Percentiles rank a stretch among this genome's conserved stretches.
Evolutionary conservation across 2,113 vertebrate genomes (phyloP).

Genomic region (Nansenia antarctica): DNA sequence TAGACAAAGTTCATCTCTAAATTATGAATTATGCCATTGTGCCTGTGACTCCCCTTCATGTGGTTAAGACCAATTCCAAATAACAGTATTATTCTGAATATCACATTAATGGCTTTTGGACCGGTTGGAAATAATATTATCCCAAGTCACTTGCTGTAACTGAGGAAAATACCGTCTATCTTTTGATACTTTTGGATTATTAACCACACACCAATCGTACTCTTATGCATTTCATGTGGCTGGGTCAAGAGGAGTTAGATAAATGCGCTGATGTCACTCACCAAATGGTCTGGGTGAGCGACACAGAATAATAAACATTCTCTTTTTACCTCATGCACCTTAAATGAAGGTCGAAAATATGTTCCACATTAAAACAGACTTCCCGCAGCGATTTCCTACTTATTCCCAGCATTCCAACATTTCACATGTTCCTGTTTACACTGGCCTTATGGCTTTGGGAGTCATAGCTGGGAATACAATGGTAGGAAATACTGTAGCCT

Average conservation of each 20-base stretch:
- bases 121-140: conserved; percentile 40
- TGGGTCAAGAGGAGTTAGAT: conserved; percentile 46
- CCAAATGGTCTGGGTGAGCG: background rate
- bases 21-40: conserved; percentile 7
- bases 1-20: background rate
- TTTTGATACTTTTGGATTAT: conserved; percentile 23
- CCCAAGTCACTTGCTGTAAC: conserved; percentile 1
- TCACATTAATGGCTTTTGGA: conserved; percentile 13
- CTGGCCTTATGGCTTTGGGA: conserved; percentile 38
- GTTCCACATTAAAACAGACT: conserved; percentile 53
- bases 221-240: conserved; percentile 25
- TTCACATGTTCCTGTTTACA: conserved; percentile 42
- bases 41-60: background rate
- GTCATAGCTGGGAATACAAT: conserved; percentile 32
- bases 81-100: background rate
- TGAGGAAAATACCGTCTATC: conserved; percentile 19
- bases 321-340: conserved; percentile 6
- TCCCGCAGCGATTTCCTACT: conserved; percentile 41
- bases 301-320: conserved; percentile 22
- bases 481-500: conserved; percentile 15
- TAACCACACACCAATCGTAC: conserved; percentile 16
- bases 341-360: conserved; percentile 28
- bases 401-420: conserved; percentile 32
- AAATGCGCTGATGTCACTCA: conserved; percentile 16
- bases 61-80: too few species aligned